Base-by-base conservation (phyloP, 2,888 invertebrate species). In the Tipula confusa region DNA sequence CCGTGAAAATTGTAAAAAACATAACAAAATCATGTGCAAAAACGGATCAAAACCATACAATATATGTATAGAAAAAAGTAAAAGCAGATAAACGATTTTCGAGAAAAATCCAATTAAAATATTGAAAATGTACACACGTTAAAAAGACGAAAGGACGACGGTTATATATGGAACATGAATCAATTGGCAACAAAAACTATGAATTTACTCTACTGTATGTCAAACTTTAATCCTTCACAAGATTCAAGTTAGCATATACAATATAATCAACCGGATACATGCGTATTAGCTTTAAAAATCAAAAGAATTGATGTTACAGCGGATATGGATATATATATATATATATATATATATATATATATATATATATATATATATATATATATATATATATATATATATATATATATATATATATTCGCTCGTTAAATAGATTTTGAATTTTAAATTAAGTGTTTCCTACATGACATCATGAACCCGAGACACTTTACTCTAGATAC, bases 31-130 rank as follows among this genome's bases (percentile, higher is more conserved):
- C 6, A 4, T 7, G 43, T 43, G 15, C n/a, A 64, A 64, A n/a
- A 64, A 64, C 64, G 64, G 64, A 64, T 64, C 64, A 64, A 64
- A 64, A 64, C 64, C 64, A 64, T 64, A 64, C 24, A 64, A n/a
- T n/a, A n/a, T n/a, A n/a, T n/a, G n/a, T n/a, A n/a, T n/a, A n/a
- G n/a, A n/a, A n/a, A 64, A 64, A 64, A 24, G 64, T 9, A 24
- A 33, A 33, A 64, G 64, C 64, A 18, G 64, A 64, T 64, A 64
- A 64, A 64, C 64, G 64, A 64, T 64, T 64, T 64, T 24, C 64
- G 64, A 24, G 64, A 18, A 64, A 64, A 64, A 64, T 64, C 64
- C 64, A 64, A 64, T 64, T 64, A 64, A 64, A 64, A 64, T 64
- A 24, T 64, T 64, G 64, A 64, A 64, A 64, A 64, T 64, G 64